Conservation (phyloP, 2,888 invertebrate species). For the Phortica magna region DNA sequence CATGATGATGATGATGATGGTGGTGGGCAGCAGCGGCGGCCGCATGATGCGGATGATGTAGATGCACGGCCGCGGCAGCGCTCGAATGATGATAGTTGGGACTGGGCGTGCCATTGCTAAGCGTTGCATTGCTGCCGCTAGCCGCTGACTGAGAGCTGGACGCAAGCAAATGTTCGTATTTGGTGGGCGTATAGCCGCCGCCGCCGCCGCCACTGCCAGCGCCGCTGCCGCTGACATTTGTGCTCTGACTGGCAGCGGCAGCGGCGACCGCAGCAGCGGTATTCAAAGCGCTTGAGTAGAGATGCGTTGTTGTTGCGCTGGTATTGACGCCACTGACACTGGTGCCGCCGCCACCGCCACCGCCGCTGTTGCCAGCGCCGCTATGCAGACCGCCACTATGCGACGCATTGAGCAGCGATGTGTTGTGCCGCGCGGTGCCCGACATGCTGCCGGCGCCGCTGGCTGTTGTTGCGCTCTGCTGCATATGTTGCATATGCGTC, state of each 20-base stretch:
- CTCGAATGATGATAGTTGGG: slow-evolving; percentile 72
- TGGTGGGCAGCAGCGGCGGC: slow-evolving; percentile 52
- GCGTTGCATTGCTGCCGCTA: slow-evolving; percentile 57
- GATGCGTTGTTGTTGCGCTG: slow-evolving; percentile 51
- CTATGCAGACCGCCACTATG: slow-evolving; percentile 49
- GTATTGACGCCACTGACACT: background rate
- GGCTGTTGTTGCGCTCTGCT: slow-evolving; percentile 45
- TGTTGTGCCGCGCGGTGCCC: slow-evolving; percentile 52
- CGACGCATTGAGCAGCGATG: slow-evolving; percentile 46
- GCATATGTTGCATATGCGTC: slow-evolving; percentile 53
- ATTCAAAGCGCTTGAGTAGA: slow-evolving; percentile 65
- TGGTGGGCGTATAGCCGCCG: slow-evolving; percentile 62
- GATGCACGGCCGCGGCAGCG: slow-evolving; percentile 60
- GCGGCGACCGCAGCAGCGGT: slow-evolving; percentile 31
- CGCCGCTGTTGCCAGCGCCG: slow-evolving; percentile 23
- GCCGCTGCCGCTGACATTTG: slow-evolving; percentile 52
- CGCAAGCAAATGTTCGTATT: slow-evolving; percentile 68
- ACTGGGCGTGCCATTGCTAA: slow-evolving; percentile 71
- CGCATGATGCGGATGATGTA: slow-evolving; percentile 63
- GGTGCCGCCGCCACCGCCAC: background rate
- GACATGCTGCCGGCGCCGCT: slow-evolving; percentile 54
- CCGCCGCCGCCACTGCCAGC: slow-evolving; percentile 60
- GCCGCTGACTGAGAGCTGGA: slow-evolving; percentile 47
- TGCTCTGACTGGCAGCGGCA: slow-evolving; percentile 46
- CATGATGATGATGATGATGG: slow-evolving; percentile 60